Evolutionary conservation across 2,797 vertebrate species (phyloP).

Genomic region (Rousettus madagascariensis): DNA sequence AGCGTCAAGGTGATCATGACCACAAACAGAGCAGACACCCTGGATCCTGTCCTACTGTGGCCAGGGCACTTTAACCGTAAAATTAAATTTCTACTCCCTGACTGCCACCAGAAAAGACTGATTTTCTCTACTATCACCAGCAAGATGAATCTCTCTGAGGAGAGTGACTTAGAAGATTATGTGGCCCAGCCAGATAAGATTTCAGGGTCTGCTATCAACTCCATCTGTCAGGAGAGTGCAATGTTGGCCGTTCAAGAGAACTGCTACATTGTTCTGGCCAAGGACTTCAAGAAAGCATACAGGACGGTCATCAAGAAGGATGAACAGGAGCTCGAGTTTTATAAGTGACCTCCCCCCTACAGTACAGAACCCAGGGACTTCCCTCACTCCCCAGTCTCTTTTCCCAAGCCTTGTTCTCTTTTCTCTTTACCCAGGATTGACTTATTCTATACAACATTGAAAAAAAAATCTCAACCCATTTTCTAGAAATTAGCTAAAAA

Average conservation of each 20-base stretch:
- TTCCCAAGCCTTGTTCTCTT: conserved; percentile 29
- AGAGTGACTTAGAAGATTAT: conserved; percentile 96
- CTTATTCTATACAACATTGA: conserved; percentile 35
- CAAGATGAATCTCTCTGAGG: conserved; percentile 97
- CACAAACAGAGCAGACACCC: conserved; percentile 95
- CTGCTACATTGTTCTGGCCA: conserved; percentile 95
- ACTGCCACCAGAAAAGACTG: conserved; percentile 94
- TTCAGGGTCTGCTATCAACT: conserved; percentile 96
- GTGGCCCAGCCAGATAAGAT: conserved; percentile 97
- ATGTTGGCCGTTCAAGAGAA: conserved; percentile 96
- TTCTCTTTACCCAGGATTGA: conserved; percentile 52
- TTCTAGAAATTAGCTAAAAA: neutral
- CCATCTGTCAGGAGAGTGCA: conserved; percentile 97
- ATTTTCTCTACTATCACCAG: conserved; percentile 97
- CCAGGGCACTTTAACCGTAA: conserved; percentile 95
- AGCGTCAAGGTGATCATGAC: conserved; percentile 99
- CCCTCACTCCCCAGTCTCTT: neutral
- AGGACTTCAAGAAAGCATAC: conserved; percentile 97
- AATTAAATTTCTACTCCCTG: conserved; percentile 95
- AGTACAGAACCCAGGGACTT: neutral
- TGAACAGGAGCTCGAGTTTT: conserved; percentile 97
- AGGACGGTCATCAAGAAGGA: conserved; percentile 97
- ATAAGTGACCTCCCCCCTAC: conserved; percentile 85
- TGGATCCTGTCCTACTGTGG: conserved; percentile 94
- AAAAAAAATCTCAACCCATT: neutral